A percentile compares a stretch with the other conserved stretches of the same genome.
phyloP scores from a whole-genome alignment of 2,888 invertebrate species.

The Diarsia brunnea region DNA sequence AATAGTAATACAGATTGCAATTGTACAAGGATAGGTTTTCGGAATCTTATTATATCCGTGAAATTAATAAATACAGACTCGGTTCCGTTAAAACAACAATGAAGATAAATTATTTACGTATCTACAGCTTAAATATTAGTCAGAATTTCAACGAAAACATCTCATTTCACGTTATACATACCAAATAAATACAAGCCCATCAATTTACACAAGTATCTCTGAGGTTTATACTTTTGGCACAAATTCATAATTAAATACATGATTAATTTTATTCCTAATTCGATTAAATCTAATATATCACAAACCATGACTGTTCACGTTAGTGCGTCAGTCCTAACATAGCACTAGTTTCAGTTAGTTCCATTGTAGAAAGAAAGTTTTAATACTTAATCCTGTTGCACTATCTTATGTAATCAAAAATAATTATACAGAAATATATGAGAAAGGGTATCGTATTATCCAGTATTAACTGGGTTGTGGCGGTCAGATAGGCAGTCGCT shows the following conservation, averaged over 20 bases:
- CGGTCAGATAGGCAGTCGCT: too few species aligned
- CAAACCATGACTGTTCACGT: slow-evolving; percentile 84
- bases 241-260: slow-evolving; percentile 65
- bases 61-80: background rate
- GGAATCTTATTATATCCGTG: background rate
- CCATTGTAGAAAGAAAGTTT: slow-evolving; percentile 42
- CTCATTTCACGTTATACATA: background rate
- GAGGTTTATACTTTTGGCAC: slow-evolving; percentile 60
- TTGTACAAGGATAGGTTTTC: background rate
- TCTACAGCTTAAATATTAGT: background rate
- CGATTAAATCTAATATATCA: slow-evolving; percentile 84
- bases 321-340: slow-evolving; percentile 68
- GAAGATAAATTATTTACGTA: background rate
- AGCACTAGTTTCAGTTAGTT: slow-evolving; percentile 65
- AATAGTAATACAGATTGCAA: slow-evolving; percentile 1
- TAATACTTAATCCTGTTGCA: slow-evolving; percentile 43
- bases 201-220: background rate
- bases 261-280: slow-evolving; percentile 68
- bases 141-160: background rate
- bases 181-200: background rate
- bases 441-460: background rate
- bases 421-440: background rate
- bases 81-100: background rate
- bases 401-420: slow-evolving; percentile 20
- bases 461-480: too few species aligned